Conservation (phyloP, 2,113 vertebrate genomes). For the Anoplopoma fimbria region DNA sequence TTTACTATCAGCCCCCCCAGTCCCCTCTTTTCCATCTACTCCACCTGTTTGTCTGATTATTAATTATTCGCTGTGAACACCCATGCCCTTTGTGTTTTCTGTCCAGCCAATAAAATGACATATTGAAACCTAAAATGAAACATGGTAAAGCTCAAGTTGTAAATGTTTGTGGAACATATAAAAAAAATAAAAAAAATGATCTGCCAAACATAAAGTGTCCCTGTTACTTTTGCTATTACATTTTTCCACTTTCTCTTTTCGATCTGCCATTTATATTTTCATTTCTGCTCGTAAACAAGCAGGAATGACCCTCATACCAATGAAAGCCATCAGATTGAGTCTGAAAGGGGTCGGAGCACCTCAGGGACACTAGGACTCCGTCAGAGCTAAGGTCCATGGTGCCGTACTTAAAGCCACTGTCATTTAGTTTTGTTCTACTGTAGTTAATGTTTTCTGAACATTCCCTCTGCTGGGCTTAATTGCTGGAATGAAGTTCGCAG, state of each 20-base stretch:
- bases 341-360: no score
- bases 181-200: neutral
- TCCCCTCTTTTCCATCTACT: neutral
- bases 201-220: neutral
- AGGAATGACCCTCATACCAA: neutral
- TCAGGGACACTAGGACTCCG: no score
- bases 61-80: neutral
- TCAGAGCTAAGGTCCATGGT: no score
- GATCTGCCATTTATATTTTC: neutral
- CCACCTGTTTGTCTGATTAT: neutral
- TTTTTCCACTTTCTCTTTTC: neutral
- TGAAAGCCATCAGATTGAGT: neutral
- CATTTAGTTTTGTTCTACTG: neutral
- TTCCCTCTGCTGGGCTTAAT: neutral
- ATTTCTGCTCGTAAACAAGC: neutral
- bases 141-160: neutral
- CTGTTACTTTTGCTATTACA: neutral
- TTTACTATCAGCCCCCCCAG: neutral
- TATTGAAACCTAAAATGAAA: neutral
- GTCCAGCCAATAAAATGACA: neutral
- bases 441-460: constrained; percentile 4
- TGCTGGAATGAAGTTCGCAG: constrained; percentile 13
- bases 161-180: neutral
- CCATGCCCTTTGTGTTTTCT: neutral
- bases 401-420: neutral